Base-by-base conservation (phyloP, 2,888 invertebrate species). In the Charanyca ferruginea region DNA sequence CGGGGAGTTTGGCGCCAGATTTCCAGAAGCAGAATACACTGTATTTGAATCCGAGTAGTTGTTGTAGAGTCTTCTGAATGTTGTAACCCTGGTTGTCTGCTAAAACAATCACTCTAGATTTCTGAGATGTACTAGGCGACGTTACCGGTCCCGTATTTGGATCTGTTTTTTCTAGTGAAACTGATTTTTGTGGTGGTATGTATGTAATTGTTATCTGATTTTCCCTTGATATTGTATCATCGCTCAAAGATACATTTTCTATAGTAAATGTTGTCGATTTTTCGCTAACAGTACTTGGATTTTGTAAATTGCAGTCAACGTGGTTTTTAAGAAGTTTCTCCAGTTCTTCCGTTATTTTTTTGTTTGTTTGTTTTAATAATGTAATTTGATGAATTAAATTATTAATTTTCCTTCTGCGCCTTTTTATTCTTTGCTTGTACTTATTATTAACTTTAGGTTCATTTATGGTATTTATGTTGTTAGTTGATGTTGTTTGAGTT, bases 371-470 rank as follows among this genome's bases (percentile, higher is more conserved):
- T 41, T 41, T 41, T 41, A 41, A 41, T 41, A 41, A 6, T 41
- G 16, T 41, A 16, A 41, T 41, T 41, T 41, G 41, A n/a, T 41
- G 16, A 41, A 41, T n/a, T 41, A n/a, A 41, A 41, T 41, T 41
- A 41, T 41, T 41, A n/a, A 41, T n/a, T 41, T 41, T 41, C n/a
- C 41, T 41, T 41, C 41, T 41, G 41, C 11, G 41, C 41, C 41
- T 41, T 6, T n/a, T 41, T 41, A n/a, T 41, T 41, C 41, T 41
- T 41, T 16, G 16, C 9, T 5, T 41, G 6, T 41, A 41, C 6
- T 41, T 41, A n/a, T 41, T 41, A 41, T 41, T 41, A n/a, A 41
- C 41, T 41, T 41, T 41, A 16, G 41, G n/a, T 41, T 41, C 6
- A 41, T 16, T 41, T 41, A 6, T 41, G 41, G 41, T 11, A n/a